Evolutionary conservation across 2,797 vertebrate genomes (phyloP), one percentile per base, ranked within the genome.

Genomic region (Lutjanus campechanus): DNA sequence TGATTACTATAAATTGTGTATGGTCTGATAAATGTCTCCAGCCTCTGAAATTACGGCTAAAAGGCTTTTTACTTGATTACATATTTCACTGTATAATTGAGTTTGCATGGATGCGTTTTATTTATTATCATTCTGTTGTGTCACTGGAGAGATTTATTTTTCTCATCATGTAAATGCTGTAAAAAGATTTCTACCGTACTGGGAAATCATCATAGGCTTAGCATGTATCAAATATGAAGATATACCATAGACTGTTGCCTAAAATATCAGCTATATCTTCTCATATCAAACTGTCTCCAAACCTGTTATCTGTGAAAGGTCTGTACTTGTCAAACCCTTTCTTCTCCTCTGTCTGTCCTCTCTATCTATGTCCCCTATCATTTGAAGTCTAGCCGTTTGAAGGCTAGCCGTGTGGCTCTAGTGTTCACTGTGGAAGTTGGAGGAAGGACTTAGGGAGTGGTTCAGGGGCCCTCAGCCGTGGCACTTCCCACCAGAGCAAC

Each of bases 401-500:
- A 84, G 74, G 49, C 81, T 63, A 61, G 79, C 89, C 63, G 41
- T 84, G 86, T 66, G 81, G 83, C 82, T 83, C 82, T 73, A 47
- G 77, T 79, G 85, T 86, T 86, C 84, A 36, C 77, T 51, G 58
- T 82, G 75, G 83, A 91, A 87, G 79, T 72, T 72, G 64, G 94
- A 96, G 94, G 96, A 96, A 96, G 94, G 95, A 89, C 95, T 92
- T 83, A 84, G 93, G 90, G 91, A 91, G 91, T 85, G 91, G 90
- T 90, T 90, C 72, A 65, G 88, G 87, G 22, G 92, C 94, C 95
- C 92, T 91, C 91, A 91, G 95, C 95, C 95, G 89, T 47, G 22
- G 96, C 96, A 96, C 96, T 96, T 96, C 96, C 96, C 96, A 97
- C 96, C 96, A 96, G 93, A 92, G 92, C 88, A 89, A 96, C 96